phyloP scores from a whole-genome alignment of 2,797 vertebrate genomes.

The Oreonectes daqikongensis region DNA sequence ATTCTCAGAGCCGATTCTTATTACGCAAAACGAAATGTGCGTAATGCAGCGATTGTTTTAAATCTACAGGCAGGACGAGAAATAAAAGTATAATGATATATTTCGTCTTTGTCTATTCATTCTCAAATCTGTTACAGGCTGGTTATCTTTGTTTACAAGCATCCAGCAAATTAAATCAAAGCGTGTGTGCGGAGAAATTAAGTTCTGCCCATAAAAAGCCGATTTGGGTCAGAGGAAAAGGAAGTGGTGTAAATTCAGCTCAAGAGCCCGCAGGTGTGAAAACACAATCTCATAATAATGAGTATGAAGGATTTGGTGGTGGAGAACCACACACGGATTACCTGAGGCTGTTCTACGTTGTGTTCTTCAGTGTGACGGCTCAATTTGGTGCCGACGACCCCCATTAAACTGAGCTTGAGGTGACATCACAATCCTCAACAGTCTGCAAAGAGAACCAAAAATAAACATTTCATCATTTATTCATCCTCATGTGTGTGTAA shows the following conservation, averaged over 20 bases:
- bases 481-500: no score
- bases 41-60: not conserved
- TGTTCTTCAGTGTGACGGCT: conserved; percentile 44
- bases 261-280: not conserved
- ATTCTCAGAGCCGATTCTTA: no score
- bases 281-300: conserved; percentile 13
- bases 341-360: conserved; percentile 32
- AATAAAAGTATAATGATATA: not conserved
- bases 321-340: not conserved
- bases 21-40: no score
- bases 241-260: not conserved
- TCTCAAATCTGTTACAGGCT: not conserved
- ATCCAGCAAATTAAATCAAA: conserved; percentile 14
- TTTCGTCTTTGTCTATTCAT: not conserved
- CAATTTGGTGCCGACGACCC: conserved; percentile 45
- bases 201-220: not conserved
- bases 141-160: not conserved
- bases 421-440: conserved; percentile 47
- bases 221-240: conserved; percentile 1
- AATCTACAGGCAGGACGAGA: not conserved
- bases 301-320: conserved; percentile 18
- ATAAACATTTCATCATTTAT: no score
- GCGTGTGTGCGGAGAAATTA: not conserved
- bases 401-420: conserved; percentile 37
- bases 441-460: conserved; percentile 4